These are phyloP conservation scores for Platycheirus rosarum DNA, from an alignment of 2,888 invertebrate species.

Conservation along the genomic window DNA sequence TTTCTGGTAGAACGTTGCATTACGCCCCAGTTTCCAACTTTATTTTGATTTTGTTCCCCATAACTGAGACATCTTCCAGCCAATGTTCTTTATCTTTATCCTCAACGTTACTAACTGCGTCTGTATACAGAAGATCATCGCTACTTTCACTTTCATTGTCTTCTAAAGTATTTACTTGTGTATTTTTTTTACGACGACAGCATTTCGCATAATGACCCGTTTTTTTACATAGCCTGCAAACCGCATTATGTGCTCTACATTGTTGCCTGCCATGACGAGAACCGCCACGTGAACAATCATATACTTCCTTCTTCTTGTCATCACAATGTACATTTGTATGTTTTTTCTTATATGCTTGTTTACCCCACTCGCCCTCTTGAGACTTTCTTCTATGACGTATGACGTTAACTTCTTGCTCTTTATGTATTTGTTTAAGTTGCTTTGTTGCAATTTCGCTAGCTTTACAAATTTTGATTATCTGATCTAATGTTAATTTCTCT, in stretches of 20 bases:
- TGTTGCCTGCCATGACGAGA: slow-evolving; percentile 1
- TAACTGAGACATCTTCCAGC: background rate
- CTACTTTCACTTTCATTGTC: slow-evolving; percentile 12
- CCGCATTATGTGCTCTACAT: slow-evolving; percentile 26
- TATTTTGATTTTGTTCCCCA: slow-evolving; percentile 16
- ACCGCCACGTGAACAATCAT: slow-evolving; percentile 1
- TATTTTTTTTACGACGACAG: slow-evolving; percentile 6
- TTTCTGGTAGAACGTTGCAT: slow-evolving; percentile 32
- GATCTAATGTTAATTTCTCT: too few species aligned
- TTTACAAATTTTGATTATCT: too few species aligned
- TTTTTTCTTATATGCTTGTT: background rate
- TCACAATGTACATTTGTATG: background rate
- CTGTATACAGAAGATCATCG: slow-evolving; percentile 8
- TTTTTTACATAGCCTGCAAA: slow-evolving; percentile 14
- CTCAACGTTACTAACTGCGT: slow-evolving; percentile 1
- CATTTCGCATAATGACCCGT: slow-evolving; percentile 21
- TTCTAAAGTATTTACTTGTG: background rate
- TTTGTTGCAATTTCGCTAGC: too few species aligned
- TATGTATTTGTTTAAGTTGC: too few species aligned
- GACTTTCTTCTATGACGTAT: too few species aligned
- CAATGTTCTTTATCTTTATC: slow-evolving; percentile 2
- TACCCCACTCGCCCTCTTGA: too few species aligned
- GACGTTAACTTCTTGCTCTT: too few species aligned
- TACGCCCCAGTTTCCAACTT: slow-evolving; percentile 40
- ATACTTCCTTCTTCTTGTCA: background rate